A percentile compares a stretch with the other conserved stretches of the same genome.
Conservation (phyloP, 2,797 vertebrate species). For the Stomatorhinus walkeri region DNA sequence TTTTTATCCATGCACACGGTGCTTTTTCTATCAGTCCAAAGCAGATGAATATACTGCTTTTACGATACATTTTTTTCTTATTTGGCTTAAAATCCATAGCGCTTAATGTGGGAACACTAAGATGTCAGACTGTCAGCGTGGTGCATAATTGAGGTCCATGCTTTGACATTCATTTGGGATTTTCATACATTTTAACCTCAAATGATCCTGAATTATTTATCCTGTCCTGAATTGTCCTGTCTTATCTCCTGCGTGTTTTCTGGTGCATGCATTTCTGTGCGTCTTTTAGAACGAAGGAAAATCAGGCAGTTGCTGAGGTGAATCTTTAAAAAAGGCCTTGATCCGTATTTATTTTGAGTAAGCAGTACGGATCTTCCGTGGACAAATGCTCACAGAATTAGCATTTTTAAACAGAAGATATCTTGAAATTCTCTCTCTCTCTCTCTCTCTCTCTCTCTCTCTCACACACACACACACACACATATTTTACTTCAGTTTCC, state of each 20-base stretch:
- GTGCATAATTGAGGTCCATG: neutral
- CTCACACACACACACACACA: neutral
- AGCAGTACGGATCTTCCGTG: neutral
- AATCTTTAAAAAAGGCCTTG: neutral
- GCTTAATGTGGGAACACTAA: neutral
- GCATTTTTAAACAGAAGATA: neutral
- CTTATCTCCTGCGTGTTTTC: slow-evolving; percentile 7
- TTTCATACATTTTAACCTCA: slow-evolving; percentile 9
- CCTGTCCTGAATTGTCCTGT: neutral
- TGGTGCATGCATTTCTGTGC: neutral
- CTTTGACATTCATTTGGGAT: neutral
- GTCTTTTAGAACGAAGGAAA: neutral
- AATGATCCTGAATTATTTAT: slow-evolving; percentile 1
- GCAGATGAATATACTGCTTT: neutral
- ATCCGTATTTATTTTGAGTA: neutral
- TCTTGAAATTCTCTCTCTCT: neutral
- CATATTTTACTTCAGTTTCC: neutral
- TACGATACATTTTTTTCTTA: neutral
- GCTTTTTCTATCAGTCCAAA: neutral
- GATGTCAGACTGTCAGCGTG: neutral
- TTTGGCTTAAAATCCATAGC: neutral
- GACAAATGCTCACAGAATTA: neutral
- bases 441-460: neutral
- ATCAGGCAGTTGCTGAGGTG: neutral
- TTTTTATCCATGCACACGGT: neutral